Base-by-base conservation (phyloP, 2,113 vertebrate genomes). In the Turdus rufiventris region DNA sequence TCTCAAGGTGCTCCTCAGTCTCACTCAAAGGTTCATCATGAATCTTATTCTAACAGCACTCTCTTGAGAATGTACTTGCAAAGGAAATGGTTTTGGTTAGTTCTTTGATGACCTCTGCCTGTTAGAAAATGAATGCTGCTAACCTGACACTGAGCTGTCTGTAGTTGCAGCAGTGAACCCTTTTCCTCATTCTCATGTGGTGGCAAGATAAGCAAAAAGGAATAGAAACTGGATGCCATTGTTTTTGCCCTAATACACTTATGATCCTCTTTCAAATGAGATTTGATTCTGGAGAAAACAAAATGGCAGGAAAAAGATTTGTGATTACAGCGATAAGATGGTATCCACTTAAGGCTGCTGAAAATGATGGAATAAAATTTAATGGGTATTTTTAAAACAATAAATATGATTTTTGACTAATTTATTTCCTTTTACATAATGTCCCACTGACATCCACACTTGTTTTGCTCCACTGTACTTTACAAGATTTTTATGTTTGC, bases 351-450 rank as follows among this genome's bases (percentile, higher is more conserved):
- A 85, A 74, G 28, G 60, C 31, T 72, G 26, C n/a, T 67, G 57
- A 81, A 86, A 14, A 10, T 19, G 36, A 16, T 72, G 61, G 73
- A 87, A 86, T 63, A 91, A 78, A 91, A 87, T 57, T 45, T 53
- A 15, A 13, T 45, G 73, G n/a, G 9, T 88, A 60, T 92, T 92
- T 88, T 88, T 48, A 60, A 93, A 57, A 54, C 40, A 88, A 51
- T 76, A 73, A 75, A 83, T 93, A 18, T 66, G 79, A 77, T 84
- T 78, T 54, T 88, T 93, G 86, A 71, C 26, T 86, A 43, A 67
- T 91, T 86, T 91, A 67, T 91, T 94, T 93, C 40, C 40, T 84
- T 92, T 92, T 81, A 84, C 40, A 72, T 92, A 48, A 84, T 48
- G 15, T 66, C 50, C 38, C 50, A 28, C 13, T 28, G 42, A 18